These are phyloP conservation scores for Branchellion lobata DNA, from an alignment of 2,888 invertebrate genomes.

Conservation along the genomic window DNA sequence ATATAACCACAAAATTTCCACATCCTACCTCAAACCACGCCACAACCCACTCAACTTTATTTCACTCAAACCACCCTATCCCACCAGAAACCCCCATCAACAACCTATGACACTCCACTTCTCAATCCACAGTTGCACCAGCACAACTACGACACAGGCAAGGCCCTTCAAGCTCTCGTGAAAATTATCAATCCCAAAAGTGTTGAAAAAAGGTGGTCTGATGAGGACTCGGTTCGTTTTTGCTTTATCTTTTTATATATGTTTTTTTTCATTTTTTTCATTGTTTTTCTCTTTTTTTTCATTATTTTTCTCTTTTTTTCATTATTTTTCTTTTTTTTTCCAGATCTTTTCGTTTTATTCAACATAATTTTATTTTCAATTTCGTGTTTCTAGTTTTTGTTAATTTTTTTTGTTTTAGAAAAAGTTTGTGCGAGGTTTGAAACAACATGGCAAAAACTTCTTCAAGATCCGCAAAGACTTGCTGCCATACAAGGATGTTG, in stretches of 20 bases:
- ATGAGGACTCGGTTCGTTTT: slow-evolving; percentile 79
- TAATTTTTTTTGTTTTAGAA: slow-evolving; percentile 66
- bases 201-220: slow-evolving; percentile 95
- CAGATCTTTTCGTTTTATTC: neutral
- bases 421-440: slow-evolving; percentile 94
- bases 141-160: slow-evolving; percentile 92
- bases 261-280: neutral
- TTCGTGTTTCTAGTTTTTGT: neutral
- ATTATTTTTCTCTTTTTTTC: neutral
- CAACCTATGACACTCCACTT: no score
- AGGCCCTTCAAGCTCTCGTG: slow-evolving; percentile 90
- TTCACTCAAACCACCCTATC: no score
- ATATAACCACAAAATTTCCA: no score
- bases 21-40: no score
- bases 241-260: neutral
- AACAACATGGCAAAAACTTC: slow-evolving; percentile 98
- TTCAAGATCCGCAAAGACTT: slow-evolving; percentile 94
- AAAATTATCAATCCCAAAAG: slow-evolving; percentile 95
- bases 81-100: no score
- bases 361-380: neutral
- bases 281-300: neutral
- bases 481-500: slow-evolving; percentile 92
- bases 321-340: neutral
- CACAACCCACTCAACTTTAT: no score
- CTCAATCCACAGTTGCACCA: slow-evolving; percentile 75